Conservation (phyloP, 1,140 invertebrate species). For the Phthorimaea operculella region DNA sequence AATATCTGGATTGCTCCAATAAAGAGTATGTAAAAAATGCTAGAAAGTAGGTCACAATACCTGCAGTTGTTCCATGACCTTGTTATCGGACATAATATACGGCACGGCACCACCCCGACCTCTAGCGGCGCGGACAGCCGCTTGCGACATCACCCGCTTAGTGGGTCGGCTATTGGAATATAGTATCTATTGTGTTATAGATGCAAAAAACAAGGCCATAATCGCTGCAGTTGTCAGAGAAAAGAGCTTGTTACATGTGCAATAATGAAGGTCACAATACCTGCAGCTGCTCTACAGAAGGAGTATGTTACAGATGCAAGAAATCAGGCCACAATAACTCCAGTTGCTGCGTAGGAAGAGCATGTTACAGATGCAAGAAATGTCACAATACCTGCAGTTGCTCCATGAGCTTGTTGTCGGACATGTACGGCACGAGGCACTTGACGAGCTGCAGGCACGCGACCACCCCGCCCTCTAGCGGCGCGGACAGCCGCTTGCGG, state of each 20-base stretch:
- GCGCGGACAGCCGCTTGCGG: conserved; percentile 80
- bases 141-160: conserved; percentile 79
- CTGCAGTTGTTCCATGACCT: conserved; percentile 87
- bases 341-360: no score
- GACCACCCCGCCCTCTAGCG: conserved; percentile 89
- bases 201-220: not conserved
- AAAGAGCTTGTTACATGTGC: no score
- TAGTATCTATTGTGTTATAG: no score
- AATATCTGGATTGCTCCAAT: no score
- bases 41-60: conserved; percentile 43
- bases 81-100: conserved; percentile 84
- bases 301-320: no score
- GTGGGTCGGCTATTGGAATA: conserved; percentile 92
- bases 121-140: conserved; percentile 86
- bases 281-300: no score
- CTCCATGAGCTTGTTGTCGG: conserved; percentile 89
- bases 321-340: no score
- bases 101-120: conserved; percentile 85
- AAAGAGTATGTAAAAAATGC: no score
- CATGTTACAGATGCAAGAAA: no score
- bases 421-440: conserved; percentile 82
- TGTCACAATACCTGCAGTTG: conserved; percentile 78
- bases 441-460: conserved; percentile 85
- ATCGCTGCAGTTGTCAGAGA: conserved; percentile 82
- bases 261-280: no score